These are phyloP conservation scores for Caenorhabditis macrosperma DNA, from an alignment of 2,888 invertebrate species.

Conservation along the genomic window DNA sequence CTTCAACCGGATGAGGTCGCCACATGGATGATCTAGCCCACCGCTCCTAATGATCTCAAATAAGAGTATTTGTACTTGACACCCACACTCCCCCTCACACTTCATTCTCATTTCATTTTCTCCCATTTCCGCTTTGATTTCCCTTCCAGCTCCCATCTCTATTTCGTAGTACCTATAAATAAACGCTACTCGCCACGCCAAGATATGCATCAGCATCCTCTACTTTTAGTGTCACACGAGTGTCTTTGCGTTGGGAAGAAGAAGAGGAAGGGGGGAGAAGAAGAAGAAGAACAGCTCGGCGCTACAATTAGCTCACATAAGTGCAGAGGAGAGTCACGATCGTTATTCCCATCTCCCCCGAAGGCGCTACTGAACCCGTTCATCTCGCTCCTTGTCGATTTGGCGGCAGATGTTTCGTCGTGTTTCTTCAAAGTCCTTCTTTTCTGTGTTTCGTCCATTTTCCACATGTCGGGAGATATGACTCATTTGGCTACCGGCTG, in stretches of 20 bases:
- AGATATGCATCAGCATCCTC: background rate
- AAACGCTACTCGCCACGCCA: slow-evolving; percentile 15
- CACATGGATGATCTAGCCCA: background rate
- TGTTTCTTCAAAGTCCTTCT: background rate
- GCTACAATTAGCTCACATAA: slow-evolving; percentile 40
- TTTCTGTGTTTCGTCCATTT: background rate
- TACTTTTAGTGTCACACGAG: background rate
- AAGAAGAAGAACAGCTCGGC: slow-evolving; percentile 24
- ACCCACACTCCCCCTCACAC: background rate
- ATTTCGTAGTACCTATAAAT: slow-evolving; percentile 26
- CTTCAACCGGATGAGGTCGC: background rate
- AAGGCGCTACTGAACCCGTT: background rate
- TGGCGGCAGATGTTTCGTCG: background rate
- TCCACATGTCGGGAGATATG: background rate
- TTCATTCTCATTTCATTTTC: background rate
- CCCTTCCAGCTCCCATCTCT: slow-evolving; percentile 14
- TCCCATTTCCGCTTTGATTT: slow-evolving; percentile 13
- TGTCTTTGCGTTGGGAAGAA: background rate
- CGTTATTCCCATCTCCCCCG: slow-evolving; percentile 3
- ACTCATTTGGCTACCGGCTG: background rate
- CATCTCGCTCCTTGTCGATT: background rate
- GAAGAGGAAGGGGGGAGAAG: background rate
- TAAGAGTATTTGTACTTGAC: background rate
- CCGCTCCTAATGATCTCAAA: background rate
- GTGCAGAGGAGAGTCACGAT: slow-evolving; percentile 35